Evolutionary conservation across 2,113 vertebrate genomes (phyloP).

Genomic region (Prochilodus magdalenae): DNA sequence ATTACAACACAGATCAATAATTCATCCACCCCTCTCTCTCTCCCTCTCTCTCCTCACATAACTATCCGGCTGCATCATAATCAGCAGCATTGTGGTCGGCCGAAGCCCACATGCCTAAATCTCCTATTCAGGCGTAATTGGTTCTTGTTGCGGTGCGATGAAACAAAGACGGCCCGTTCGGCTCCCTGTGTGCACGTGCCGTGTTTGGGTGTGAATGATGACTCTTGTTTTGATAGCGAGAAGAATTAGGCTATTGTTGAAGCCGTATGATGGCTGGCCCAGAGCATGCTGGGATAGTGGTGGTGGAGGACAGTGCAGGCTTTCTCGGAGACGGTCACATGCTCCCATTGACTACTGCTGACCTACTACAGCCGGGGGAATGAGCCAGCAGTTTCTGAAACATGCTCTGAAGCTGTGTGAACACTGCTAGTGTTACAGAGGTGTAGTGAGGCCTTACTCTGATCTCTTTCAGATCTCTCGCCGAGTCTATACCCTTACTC

Average conservation of each 20-base stretch:
- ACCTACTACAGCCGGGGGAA: neutral
- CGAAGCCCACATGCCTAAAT: neutral
- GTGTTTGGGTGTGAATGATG: conserved; percentile 6
- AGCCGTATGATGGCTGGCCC: conserved; percentile 42
- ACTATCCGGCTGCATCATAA: neutral
- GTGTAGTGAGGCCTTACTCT: too few relatives aligned
- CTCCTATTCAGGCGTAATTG: neutral
- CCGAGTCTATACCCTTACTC: too few relatives aligned
- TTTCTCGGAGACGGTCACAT: conserved; percentile 48
- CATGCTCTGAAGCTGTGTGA: too few relatives aligned
- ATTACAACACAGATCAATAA: conserved; percentile 45
- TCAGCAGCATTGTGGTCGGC: neutral
- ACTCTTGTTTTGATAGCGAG: neutral
- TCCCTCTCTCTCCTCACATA: conserved; percentile 18
- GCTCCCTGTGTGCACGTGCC: conserved; percentile 6
- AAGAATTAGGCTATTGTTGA: conserved; percentile 50
- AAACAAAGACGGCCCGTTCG: conserved; percentile 28
- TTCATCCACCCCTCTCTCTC: conserved; percentile 33
- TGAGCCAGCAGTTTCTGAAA: too few relatives aligned
- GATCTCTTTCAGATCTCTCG: too few relatives aligned
- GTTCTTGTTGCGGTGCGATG: neutral
- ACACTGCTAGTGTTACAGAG: too few relatives aligned
- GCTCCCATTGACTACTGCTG: conserved; percentile 54
- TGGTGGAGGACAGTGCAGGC: conserved; percentile 31
- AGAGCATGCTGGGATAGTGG: conserved; percentile 44